Evolutionary conservation across 1,140 invertebrate genomes (phyloP), one percentile per base, ranked within the genome.

Genomic region (Papilio glaucus): DNA sequence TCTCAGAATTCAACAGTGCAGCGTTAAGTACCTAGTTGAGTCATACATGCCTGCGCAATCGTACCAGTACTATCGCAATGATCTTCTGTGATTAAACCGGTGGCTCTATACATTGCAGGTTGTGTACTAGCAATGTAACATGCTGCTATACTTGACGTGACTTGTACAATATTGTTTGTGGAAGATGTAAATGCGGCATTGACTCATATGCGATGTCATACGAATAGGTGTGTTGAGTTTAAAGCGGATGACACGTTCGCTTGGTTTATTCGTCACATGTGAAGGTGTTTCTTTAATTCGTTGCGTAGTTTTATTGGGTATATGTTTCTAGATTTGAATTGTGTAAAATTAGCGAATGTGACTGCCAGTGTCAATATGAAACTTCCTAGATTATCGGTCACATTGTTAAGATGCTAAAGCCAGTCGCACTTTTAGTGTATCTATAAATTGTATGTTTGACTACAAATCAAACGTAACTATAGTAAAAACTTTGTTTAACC

Each of bases 141-240:
- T 39, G 37, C n/a, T n/a, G n/a, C 41, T 1, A 41, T 9, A 13
- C n/a, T 42, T 37, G 71, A 61, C 60, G n/a, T 39, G 45, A 61
- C 65, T 24, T 75, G 73, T 75, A 71, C 53, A n/a, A n/a, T n/a
- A n/a, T 41, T 65, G 42, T 71, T 77, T 71, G 57, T n/a, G n/a
- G 57, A 42, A 26, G 1, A 4, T 68, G 53, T 69, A 73, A 62
- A 57, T 21, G 60, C 61, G 69, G 37, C 49, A 21, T 63, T 75
- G 72, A 71, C 71, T 72, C 72, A 73, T 72, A 38, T 33, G 21
- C 62, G 68, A 69, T 60, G 74, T 77, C 71, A 76, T 71, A 72
- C 6, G 29, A 18, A 18, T 7, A 7, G 45, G 6, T 39, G 15
- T 39, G 61, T 63, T 63, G 61, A 63, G 24, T 63, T 24, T 63